Conservation (phyloP, 92 coral and sea anemone genomes). For the Isaurus tuberculatus region DNA sequence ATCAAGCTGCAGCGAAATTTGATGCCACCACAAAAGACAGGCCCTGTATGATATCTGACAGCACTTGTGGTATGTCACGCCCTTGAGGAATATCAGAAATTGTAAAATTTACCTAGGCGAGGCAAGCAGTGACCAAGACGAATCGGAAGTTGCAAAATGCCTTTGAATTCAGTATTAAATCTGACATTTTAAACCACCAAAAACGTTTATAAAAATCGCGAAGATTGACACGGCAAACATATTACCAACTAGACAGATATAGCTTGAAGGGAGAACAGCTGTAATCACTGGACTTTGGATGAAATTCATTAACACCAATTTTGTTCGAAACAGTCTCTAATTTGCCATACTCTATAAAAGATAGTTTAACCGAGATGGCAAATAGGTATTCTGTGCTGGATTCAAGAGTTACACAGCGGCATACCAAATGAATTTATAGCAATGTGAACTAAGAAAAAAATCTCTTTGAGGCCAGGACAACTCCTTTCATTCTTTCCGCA, state of each 20-base stretch:
- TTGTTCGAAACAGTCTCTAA: neutral
- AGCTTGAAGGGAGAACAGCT: neutral
- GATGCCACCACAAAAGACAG: conserved; percentile 16
- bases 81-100: conserved; percentile 41
- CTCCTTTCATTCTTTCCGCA: neutral
- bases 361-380: neutral
- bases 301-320: neutral
- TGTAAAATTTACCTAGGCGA: conserved; percentile 13
- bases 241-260: neutral
- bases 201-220: conserved; percentile 16
- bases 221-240: conserved; percentile 20
- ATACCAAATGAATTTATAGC: neutral
- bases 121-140: conserved; percentile 1
- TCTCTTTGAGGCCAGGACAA: neutral
- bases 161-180: conserved; percentile 5
- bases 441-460: neutral
- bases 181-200: conserved; percentile 2
- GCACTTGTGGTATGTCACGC: conserved; percentile 34
- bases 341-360: conserved; percentile 6
- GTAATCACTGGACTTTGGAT: neutral
- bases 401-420: neutral
- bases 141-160: conserved; percentile 38
- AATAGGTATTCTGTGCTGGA: neutral
- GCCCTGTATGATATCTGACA: conserved; percentile 49
- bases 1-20: conserved; percentile 34